phyloP scores from a whole-genome alignment of 2,113 vertebrate genomes.

The Triplophysa rosa region DNA sequence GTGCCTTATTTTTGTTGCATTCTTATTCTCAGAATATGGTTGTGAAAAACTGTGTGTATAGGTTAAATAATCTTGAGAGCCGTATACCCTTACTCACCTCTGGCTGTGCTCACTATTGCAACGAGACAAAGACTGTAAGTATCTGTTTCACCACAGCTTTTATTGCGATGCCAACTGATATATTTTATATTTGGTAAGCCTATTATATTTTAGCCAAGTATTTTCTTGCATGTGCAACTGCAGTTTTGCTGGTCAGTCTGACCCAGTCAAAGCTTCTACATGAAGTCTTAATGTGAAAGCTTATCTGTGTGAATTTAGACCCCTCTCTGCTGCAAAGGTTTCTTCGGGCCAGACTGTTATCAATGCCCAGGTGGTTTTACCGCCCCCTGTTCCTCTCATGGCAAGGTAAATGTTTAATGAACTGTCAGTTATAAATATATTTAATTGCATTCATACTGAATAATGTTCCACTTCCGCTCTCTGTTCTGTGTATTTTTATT shows the following conservation, averaged over 20 bases:
- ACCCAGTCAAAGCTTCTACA: not conserved
- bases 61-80: not conserved
- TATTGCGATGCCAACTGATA: not conserved
- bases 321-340: slow-evolving; percentile 85
- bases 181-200: no score
- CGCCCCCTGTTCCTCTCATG: slow-evolving; percentile 82
- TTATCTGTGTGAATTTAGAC: slow-evolving; percentile 68
- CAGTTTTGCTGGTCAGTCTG: not conserved
- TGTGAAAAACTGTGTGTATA: slow-evolving; percentile 68
- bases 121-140: slow-evolving; percentile 69
- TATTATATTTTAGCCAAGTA: no score
- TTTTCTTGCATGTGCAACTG: not conserved
- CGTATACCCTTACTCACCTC: slow-evolving; percentile 47
- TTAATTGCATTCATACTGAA: no score
- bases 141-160: not conserved
- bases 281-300: not conserved
- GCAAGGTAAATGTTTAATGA: slow-evolving; percentile 72
- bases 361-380: slow-evolving; percentile 85
- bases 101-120: slow-evolving; percentile 75
- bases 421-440: no score
- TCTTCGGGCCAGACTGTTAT: slow-evolving; percentile 84
- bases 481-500: not conserved
- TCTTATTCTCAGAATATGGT: slow-evolving; percentile 62
- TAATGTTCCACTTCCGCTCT: no score
- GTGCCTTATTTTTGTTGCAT: not conserved